A percentile compares a stretch with the other conserved stretches of the same genome.
Conservation (phyloP, 2,113 vertebrate species). For the Puntigrus tetrazona region DNA sequence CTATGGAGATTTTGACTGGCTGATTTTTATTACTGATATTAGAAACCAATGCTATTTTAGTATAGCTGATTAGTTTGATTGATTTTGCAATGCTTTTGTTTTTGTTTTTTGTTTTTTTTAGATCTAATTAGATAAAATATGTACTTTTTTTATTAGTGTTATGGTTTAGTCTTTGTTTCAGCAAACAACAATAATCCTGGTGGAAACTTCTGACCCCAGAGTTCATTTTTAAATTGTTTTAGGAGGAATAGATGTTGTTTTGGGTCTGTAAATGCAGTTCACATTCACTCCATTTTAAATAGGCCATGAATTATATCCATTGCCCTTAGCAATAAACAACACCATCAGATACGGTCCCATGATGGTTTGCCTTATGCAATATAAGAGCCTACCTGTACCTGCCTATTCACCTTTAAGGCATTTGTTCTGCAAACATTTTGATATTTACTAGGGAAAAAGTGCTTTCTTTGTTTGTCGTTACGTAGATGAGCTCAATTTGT, state of each 20-base stretch:
- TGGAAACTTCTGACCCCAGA: background rate
- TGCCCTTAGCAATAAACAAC: background rate
- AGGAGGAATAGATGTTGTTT: too few relatives aligned
- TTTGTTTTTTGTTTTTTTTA: too few relatives aligned
- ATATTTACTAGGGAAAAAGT: background rate
- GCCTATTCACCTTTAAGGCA: too few relatives aligned
- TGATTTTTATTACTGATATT: background rate
- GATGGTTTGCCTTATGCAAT: background rate
- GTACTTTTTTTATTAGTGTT: background rate
- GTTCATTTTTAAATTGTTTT: background rate
- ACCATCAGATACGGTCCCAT: background rate
- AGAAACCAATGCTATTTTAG: background rate
- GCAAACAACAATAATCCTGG: background rate
- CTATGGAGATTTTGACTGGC: background rate
- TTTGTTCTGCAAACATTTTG: background rate
- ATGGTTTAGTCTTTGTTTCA: too few relatives aligned
- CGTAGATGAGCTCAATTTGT: constrained; percentile 1
- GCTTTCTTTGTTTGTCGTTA: background rate
- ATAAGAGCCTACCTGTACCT: background rate
- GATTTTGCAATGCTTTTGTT: too few relatives aligned
- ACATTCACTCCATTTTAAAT: background rate
- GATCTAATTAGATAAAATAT: too few relatives aligned
- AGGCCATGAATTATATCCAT: background rate
- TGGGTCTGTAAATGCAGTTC: background rate
- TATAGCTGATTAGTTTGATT: background rate